These are phyloP conservation scores for Sebastes baramenuke DNA, from an alignment of 2,797 vertebrate species.

Conservation along the genomic window DNA sequence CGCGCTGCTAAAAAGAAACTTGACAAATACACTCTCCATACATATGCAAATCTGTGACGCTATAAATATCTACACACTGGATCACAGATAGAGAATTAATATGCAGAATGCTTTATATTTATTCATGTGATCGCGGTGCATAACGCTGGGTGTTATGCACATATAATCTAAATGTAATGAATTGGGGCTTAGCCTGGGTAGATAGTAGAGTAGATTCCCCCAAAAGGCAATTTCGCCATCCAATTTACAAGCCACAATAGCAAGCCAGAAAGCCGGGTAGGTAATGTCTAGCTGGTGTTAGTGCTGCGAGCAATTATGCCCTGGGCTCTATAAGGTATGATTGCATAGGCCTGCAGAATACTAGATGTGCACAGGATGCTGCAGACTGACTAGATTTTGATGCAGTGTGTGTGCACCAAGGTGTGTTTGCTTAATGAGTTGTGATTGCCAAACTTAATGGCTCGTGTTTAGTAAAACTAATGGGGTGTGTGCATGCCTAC, in stretches of 20 bases:
- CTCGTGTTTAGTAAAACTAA: slow-evolving; percentile 30
- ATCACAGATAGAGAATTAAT: slow-evolving; percentile 28
- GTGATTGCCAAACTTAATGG: slow-evolving; percentile 33
- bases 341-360: slow-evolving; percentile 20
- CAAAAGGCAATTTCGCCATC: slow-evolving; percentile 55
- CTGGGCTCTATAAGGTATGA: slow-evolving; percentile 25
- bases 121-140: slow-evolving; percentile 48
- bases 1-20: background rate
- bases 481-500: slow-evolving; percentile 6
- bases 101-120: slow-evolving; percentile 43
- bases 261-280: slow-evolving; percentile 34
- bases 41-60: slow-evolving; percentile 52
- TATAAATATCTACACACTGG: slow-evolving; percentile 48
- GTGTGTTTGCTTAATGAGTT: slow-evolving; percentile 42
- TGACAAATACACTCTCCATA: slow-evolving; percentile 25
- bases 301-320: slow-evolving; percentile 47
- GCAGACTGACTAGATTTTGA: background rate
- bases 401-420: background rate
- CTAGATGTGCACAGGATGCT: slow-evolving; percentile 14
- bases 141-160: slow-evolving; percentile 1
- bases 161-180: slow-evolving; percentile 47
- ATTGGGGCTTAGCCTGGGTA: slow-evolving; percentile 15
- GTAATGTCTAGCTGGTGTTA: slow-evolving; percentile 39
- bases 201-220: slow-evolving; percentile 28
- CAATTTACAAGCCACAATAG: slow-evolving; percentile 51